These are phyloP conservation scores for Apis dorsata DNA, from an alignment of 1,140 invertebrate genomes.

Conservation along the genomic window DNA sequence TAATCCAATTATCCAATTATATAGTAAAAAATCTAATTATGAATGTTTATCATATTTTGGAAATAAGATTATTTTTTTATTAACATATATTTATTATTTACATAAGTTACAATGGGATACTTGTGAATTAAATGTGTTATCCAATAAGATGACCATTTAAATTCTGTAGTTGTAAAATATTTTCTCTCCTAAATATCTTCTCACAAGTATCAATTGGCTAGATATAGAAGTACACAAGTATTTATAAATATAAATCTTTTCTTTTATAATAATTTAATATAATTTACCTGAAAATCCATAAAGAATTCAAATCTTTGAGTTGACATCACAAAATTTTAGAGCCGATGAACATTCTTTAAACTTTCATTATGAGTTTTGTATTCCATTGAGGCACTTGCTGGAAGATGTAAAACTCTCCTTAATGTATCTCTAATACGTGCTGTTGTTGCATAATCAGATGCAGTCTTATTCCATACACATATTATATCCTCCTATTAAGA, in stretches of 20 bases:
- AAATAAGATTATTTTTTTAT: constrained; percentile 52
- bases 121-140: constrained; percentile 56
- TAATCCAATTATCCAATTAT: not conserved
- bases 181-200: constrained; percentile 36
- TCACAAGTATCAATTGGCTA: constrained; percentile 48
- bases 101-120: constrained; percentile 66
- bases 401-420: constrained; percentile 95
- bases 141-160: constrained; percentile 44
- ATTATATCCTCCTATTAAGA: constrained; percentile 94
- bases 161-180: constrained; percentile 47
- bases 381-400: constrained; percentile 94
- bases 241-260: not conserved
- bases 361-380: constrained; percentile 97
- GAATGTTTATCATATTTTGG: constrained; percentile 10
- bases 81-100: constrained; percentile 65
- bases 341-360: constrained; percentile 83
- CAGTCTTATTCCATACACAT: constrained; percentile 98
- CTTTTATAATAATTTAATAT: not conserved
- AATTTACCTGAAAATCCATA: constrained; percentile 46
- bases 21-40: not conserved
- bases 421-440: constrained; percentile 96
- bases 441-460: constrained; percentile 92
- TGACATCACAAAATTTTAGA: constrained; percentile 34
- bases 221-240: constrained; percentile 29
- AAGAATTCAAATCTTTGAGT: constrained; percentile 7